A percentile compares a stretch with the other conserved stretches of the same genome.
Conservation (phyloP, 2,888 invertebrate genomes). For the Temnothorax rugatulus region DNA sequence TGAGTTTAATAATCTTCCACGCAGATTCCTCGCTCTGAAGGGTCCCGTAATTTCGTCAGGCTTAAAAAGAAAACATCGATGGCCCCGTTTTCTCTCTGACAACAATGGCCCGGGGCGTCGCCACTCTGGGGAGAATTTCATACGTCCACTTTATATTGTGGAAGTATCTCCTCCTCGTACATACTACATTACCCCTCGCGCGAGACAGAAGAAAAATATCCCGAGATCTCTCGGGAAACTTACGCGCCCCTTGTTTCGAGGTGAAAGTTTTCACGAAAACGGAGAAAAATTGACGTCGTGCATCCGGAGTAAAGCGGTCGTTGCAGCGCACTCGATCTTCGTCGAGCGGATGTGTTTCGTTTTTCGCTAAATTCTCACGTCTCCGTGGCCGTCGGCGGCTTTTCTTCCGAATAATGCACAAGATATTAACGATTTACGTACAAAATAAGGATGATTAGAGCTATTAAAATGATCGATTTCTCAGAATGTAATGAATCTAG, state of each 20-base stretch:
- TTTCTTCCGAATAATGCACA: neutral
- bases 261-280: slow-evolving; percentile 55
- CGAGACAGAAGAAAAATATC: slow-evolving; percentile 72
- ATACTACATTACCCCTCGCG: slow-evolving; percentile 41
- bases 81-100: slow-evolving; percentile 44
- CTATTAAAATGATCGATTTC: neutral
- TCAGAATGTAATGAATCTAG: neutral
- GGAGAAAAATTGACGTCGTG: slow-evolving; percentile 62
- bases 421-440: neutral
- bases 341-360: slow-evolving; percentile 37
- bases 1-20: slow-evolving; percentile 57
- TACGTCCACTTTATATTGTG: slow-evolving; percentile 71
- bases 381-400: neutral
- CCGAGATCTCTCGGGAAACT: slow-evolving; percentile 48
- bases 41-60: slow-evolving; percentile 62
- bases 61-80: slow-evolving; percentile 66
- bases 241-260: slow-evolving; percentile 28
- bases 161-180: slow-evolving; percentile 64
- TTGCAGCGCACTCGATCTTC: slow-evolving; percentile 55
- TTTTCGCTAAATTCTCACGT: slow-evolving; percentile 2
- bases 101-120: slow-evolving; percentile 66
- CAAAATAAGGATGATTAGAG: neutral
- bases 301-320: slow-evolving; percentile 47
- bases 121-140: slow-evolving; percentile 68
- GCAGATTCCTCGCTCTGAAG: slow-evolving; percentile 35